Percentiles rank a stretch among this genome's conserved stretches.
Conservation (phyloP, 92 coral and sea anemone genomes). For the Phenganax subtilis region DNA sequence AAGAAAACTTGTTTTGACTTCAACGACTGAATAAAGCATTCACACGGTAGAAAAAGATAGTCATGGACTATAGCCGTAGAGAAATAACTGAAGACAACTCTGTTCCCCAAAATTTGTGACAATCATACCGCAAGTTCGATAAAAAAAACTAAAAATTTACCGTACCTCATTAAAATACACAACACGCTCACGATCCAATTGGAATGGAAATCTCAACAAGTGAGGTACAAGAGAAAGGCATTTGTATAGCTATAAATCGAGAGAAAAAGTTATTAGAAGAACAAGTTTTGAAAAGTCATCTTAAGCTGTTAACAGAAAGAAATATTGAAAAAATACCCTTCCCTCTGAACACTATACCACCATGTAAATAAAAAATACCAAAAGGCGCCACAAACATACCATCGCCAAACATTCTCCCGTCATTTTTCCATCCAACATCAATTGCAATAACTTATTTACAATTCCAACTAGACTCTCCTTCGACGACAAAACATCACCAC, state of each 20-base stretch:
- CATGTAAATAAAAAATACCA: not conserved
- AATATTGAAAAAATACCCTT: not conserved
- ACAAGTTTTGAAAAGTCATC: too few species aligned
- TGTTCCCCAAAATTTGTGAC: not conserved
- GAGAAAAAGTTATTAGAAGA: not conserved
- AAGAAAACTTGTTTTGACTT: not conserved
- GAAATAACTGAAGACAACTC: not conserved
- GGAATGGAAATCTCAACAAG: slow-evolving; percentile 32
- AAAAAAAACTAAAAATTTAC: not conserved
- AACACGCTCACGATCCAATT: not conserved
- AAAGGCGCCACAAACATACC: not conserved
- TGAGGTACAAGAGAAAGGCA: slow-evolving; percentile 34
- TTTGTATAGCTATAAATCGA: slow-evolving; percentile 16
- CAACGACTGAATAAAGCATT: too few species aligned
- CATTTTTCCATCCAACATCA: slow-evolving; percentile 9
- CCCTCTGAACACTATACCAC: not conserved
- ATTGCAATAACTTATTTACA: slow-evolving; percentile 11
- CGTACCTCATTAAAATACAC: slow-evolving; percentile 18
- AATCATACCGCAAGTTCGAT: not conserved
- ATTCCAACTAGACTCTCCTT: not conserved
- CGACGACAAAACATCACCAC: not conserved
- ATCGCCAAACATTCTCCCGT: slow-evolving; percentile 9
- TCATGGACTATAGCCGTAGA: not conserved
- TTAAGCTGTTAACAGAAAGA: too few species aligned
- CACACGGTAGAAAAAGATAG: not conserved